Conservation (phyloP, 2,113 vertebrate species). For the Myrmecobius fasciatus region DNA sequence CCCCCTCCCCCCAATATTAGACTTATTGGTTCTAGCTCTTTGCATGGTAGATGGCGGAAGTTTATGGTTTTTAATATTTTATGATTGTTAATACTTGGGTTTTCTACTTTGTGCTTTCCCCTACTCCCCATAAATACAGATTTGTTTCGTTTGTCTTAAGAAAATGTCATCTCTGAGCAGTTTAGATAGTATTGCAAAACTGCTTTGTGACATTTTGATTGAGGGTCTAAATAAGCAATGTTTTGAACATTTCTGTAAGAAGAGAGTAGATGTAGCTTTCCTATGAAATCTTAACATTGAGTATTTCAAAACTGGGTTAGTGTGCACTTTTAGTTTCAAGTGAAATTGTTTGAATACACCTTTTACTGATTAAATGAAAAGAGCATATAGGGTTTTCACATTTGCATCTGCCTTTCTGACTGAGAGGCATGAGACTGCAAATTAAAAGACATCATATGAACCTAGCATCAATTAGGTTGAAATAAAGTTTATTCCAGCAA, state of each 20-base stretch:
- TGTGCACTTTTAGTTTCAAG: slow-evolving; percentile 47
- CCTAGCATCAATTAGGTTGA: slow-evolving; percentile 73
- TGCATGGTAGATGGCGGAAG: slow-evolving; percentile 32
- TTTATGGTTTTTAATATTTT: neutral
- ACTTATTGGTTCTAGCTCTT: slow-evolving; percentile 34
- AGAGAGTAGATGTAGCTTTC: slow-evolving; percentile 55
- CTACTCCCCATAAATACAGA: neutral
- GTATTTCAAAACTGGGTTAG: neutral
- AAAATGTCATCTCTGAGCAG: slow-evolving; percentile 53
- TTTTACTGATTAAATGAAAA: slow-evolving; percentile 56
- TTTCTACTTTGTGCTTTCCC: slow-evolving; percentile 46
- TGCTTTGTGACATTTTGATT: slow-evolving; percentile 53
- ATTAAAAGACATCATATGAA: slow-evolving; percentile 73
- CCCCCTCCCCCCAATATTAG: neutral
- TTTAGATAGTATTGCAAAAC: slow-evolving; percentile 30
- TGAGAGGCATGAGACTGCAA: slow-evolving; percentile 71
- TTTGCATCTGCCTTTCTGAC: slow-evolving; percentile 62
- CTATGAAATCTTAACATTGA: slow-evolving; percentile 5
- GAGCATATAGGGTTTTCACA: slow-evolving; percentile 62
- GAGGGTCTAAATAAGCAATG: slow-evolving; percentile 45
- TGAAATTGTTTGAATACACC: slow-evolving; percentile 51
- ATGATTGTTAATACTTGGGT: slow-evolving; percentile 36
- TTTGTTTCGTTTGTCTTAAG: slow-evolving; percentile 57
- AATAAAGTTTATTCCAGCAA: slow-evolving; percentile 78
- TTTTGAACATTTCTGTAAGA: slow-evolving; percentile 54